Evolutionary conservation across 1,140 invertebrate species (phyloP).

Genomic region (Scylla paramamosain): DNA sequence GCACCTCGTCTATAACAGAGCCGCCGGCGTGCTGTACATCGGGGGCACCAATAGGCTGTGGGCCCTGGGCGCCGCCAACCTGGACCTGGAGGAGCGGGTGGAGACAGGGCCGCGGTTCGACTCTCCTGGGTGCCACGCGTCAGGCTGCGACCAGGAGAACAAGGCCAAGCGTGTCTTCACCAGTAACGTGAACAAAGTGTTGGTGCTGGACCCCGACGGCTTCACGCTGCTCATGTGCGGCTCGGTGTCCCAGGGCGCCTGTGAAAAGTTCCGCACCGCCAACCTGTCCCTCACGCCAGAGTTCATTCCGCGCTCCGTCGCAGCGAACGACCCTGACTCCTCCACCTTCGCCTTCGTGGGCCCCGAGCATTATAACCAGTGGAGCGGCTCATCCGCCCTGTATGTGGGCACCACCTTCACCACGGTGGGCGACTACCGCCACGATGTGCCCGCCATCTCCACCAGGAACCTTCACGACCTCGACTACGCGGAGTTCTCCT

Average conservation of each 20-base stretch:
- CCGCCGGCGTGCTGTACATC: conserved; percentile 86
- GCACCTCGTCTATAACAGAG: conserved; percentile 85
- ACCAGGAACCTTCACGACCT: conserved; percentile 90
- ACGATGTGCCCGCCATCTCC: conserved; percentile 95
- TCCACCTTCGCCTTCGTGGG: conserved; percentile 97
- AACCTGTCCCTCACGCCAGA: conserved; percentile 89
- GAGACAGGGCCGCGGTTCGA: conserved; percentile 89
- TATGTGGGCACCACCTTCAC: conserved; percentile 98
- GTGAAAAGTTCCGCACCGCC: conserved; percentile 90
- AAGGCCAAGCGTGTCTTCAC: conserved; percentile 86
- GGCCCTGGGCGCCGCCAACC: conserved; percentile 87
- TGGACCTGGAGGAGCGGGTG: conserved; percentile 86
- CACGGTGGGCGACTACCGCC: conserved; percentile 94
- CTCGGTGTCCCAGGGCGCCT: conserved; percentile 92
- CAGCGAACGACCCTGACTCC: conserved; percentile 88
- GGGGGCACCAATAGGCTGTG: conserved; percentile 92
- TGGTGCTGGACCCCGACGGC: conserved; percentile 91
- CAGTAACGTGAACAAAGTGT: conserved; percentile 95
- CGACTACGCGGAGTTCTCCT: conserved; percentile 90
- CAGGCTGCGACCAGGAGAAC: conserved; percentile 85
- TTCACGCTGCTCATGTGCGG: conserved; percentile 92
- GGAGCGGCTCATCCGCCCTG: conserved; percentile 89
- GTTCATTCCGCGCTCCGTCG: conserved; percentile 83
- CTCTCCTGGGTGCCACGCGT: conserved; percentile 92
- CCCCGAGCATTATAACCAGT: conserved; percentile 90